A percentile compares a stretch with the other conserved stretches of the same genome.
Conservation (phyloP, 2,113 vertebrate genomes). For the Arothron firmamentum region DNA sequence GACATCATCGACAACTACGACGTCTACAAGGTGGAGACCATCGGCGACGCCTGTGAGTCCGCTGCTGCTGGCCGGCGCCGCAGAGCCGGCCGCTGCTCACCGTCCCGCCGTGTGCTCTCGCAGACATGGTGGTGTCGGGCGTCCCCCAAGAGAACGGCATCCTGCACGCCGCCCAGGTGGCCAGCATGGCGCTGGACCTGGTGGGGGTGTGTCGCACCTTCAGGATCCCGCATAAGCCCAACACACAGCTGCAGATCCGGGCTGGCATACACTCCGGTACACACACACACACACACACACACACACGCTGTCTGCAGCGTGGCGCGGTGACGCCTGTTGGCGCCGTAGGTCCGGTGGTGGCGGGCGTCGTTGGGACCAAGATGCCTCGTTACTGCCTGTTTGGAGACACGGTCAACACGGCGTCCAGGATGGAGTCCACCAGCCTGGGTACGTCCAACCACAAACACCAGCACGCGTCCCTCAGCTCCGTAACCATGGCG, state of each 20-base stretch:
- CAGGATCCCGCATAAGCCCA: conserved; percentile 81
- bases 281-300: too few relatives aligned
- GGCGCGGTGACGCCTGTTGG: neutral
- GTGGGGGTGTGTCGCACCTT: conserved; percentile 79
- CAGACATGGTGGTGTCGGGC: conserved; percentile 85
- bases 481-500: neutral
- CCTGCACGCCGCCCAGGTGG: conserved; percentile 74
- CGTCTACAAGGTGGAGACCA: conserved; percentile 85
- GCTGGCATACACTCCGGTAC: conserved; percentile 82
- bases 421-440: conserved; percentile 90
- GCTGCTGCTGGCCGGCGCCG: too few relatives aligned
- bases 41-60: conserved; percentile 80
- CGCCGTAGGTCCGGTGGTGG: conserved; percentile 81
- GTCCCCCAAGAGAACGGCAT: conserved; percentile 79
- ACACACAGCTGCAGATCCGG: conserved; percentile 78
- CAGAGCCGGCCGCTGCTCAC: too few relatives aligned
- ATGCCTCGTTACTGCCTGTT: conserved; percentile 92
- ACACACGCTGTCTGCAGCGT: too few relatives aligned
- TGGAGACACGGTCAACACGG: conserved; percentile 88
- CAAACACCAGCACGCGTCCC: neutral
- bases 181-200: conserved; percentile 83
- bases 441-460: conserved; percentile 73
- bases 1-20: conserved; percentile 84
- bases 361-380: conserved; percentile 88
- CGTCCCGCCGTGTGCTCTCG: neutral